phyloP scores from a whole-genome alignment of 2,888 invertebrate species.

The Stegana nigrithorax region DNA sequence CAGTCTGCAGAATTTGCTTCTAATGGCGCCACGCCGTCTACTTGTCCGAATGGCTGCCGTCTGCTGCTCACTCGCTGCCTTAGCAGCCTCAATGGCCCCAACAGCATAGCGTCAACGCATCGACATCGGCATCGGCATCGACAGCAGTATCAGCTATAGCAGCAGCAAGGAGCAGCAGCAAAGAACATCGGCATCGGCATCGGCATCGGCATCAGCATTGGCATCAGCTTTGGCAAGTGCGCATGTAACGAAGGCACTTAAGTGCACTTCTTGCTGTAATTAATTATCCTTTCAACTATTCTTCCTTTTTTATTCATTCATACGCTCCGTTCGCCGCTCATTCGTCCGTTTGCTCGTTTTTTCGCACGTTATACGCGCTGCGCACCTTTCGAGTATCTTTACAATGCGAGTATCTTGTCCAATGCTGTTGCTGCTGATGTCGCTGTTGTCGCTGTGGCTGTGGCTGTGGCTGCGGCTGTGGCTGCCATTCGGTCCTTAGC shows the following conservation, averaged over 20 bases:
- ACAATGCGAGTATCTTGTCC: neutral
- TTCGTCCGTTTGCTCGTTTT: neutral
- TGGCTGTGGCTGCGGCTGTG: neutral
- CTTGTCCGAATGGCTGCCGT: neutral
- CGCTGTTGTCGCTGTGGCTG: neutral
- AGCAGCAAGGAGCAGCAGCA: too few relatives aligned
- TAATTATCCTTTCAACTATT: slow-evolving; percentile 60
- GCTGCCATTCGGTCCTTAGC: neutral
- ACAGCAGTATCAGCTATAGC: too few relatives aligned
- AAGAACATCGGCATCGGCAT: too few relatives aligned
- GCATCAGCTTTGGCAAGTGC: slow-evolving; percentile 24
- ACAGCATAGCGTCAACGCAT: neutral
- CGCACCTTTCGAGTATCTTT: neutral
- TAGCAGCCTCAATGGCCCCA: too few relatives aligned
- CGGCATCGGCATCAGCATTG: too few relatives aligned
- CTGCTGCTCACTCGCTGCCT: too few relatives aligned
- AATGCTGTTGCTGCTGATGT: neutral
- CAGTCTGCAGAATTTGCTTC: slow-evolving; percentile 54
- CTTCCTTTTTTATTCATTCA: slow-evolving; percentile 51
- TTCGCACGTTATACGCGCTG: neutral
- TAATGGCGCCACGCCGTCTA: slow-evolving; percentile 37
- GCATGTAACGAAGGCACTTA: slow-evolving; percentile 54
- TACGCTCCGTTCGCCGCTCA: neutral
- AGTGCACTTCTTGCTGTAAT: slow-evolving; percentile 64
- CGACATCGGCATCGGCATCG: too few relatives aligned